Percentiles rank a stretch among this genome's conserved stretches.
phyloP scores from a whole-genome alignment of 2,113 vertebrate genomes.

The Narcine bancroftii region DNA sequence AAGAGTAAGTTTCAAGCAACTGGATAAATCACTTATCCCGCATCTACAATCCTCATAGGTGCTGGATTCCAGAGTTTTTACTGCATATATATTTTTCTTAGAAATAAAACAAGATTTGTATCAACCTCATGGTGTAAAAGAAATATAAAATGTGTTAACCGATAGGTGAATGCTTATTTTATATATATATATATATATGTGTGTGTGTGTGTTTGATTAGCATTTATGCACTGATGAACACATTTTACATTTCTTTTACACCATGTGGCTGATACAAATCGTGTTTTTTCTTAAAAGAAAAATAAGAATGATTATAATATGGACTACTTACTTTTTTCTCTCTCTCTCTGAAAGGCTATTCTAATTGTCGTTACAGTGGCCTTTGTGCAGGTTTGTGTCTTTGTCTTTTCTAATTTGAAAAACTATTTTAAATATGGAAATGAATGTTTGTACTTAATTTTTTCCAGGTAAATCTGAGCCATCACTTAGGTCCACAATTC shows the following conservation, averaged over 20 bases:
- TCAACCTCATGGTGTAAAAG: too few species aligned
- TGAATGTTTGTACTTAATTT: neutral
- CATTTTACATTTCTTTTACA: neutral
- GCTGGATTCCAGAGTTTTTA: too few species aligned
- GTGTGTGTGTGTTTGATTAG: too few species aligned
- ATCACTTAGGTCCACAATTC: neutral
- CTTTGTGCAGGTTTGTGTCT: constrained; percentile 83
- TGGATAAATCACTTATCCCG: too few species aligned
- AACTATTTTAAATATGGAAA: neutral
- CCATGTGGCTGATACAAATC: neutral
- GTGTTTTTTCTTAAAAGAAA: neutral
- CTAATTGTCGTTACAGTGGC: constrained; percentile 95
- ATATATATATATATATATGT: too few species aligned
- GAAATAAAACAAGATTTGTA: too few species aligned
- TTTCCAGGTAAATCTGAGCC: neutral
- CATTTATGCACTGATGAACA: neutral
- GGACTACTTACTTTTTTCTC: neutral
- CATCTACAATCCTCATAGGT: too few species aligned
- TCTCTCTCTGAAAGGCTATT: constrained; percentile 70
- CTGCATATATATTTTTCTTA: too few species aligned
- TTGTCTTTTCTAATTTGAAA: neutral
- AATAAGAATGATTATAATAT: neutral
- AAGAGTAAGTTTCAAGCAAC: too few species aligned
- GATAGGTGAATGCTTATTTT: too few species aligned
- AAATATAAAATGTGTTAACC: too few species aligned